Conservation (phyloP, 2,888 invertebrate genomes). For the Lasioglossum leucozonium region DNA sequence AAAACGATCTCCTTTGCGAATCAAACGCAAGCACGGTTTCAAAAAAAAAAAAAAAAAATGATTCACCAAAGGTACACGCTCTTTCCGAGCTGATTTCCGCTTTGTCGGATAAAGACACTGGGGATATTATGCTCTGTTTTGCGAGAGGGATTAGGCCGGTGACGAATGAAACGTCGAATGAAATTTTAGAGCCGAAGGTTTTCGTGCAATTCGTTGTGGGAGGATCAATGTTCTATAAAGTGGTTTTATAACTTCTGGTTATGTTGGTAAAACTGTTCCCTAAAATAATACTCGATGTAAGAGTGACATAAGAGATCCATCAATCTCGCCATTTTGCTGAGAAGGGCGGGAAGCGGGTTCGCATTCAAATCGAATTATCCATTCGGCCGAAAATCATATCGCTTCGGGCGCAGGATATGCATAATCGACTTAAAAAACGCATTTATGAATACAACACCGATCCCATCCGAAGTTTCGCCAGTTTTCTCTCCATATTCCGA, state of each 20-base stretch:
- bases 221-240: too few relatives aligned
- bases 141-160: neutral
- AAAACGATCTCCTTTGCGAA: neutral
- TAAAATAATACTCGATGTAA: too few relatives aligned
- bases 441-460: neutral
- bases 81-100: neutral
- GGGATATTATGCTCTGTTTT: neutral
- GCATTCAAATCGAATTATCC: neutral
- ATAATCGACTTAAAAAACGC: neutral
- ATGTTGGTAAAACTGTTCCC: too few relatives aligned
- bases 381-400: neutral
- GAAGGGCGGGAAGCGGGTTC: neutral
- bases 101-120: neutral
- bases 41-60: neutral
- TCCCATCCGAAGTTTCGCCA: neutral
- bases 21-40: neutral
- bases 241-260: too few relatives aligned
- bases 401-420: neutral
- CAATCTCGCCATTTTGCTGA: neutral
- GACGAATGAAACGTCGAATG: neutral
- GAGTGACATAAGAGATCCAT: too few relatives aligned
- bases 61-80: neutral
- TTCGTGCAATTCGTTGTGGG: too few relatives aligned
- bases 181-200: neutral
- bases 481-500: neutral